Base-by-base conservation (phyloP, 2,797 vertebrate genomes). In the Acipenser oxyrinchus region DNA sequence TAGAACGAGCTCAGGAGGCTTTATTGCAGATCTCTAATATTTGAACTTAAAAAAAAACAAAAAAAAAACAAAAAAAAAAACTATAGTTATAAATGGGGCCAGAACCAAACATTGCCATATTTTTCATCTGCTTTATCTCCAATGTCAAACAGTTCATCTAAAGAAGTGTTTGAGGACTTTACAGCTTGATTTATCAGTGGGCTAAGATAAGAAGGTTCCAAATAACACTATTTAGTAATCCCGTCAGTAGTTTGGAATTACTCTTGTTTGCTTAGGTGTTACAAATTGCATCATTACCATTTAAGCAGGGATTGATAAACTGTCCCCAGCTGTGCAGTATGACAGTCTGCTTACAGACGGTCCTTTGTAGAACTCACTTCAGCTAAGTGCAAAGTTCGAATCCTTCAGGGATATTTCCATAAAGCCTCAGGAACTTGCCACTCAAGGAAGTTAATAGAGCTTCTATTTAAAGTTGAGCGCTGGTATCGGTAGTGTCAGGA, bases 111-210 rank as follows among this genome's bases (percentile, higher is more conserved):
- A 73, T 63, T 60, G 71, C 57, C 74, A 73, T 73, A 71, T 80
- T 66, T 70, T 59, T 75, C 57, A 75, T 75, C 73, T 61, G 76
- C 72, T 77, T 68, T 75, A 71, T 72, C 71, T 74, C 58, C 53
- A 10, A 63, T 74, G 71, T 75, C 72, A 64, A 23, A 48, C 60
- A 62, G 60, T 62, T 13, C 1, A 0, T 58, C 74, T 73, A 65
- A 74, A 78, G 77, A 72, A 66, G 73, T 10, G 11, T 66, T 67
- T 70, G 61, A 61, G 52, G 52, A 55, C 76, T 79, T 80, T 76
- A 73, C 70, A 75, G 74, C 81, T 81, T 86, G 86, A 87, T 85
- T 83, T 84, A 84, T 84, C 76, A 76, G 76, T 81, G 81, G 70
- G 72, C 79, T 81, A 81, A 74, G 74, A 85, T 86, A 62, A 88